Percentiles rank a stretch among this genome's conserved stretches.
These are phyloP conservation scores for Nymphalis c-album DNA, from an alignment of 2,888 invertebrate genomes.

Conservation along the genomic window DNA sequence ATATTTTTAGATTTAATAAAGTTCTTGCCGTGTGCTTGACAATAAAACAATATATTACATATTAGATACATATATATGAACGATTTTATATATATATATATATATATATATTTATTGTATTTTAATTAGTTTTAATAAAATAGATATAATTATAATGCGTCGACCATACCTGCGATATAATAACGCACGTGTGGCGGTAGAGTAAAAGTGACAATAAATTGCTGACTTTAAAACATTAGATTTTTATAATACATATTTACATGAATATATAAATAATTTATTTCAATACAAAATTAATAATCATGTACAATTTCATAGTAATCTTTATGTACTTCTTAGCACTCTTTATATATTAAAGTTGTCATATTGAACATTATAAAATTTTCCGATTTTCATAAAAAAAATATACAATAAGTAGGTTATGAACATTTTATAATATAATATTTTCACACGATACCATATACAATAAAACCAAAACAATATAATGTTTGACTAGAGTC, in stretches of 20 bases:
- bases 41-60: constrained; percentile 44
- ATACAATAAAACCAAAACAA: not conserved
- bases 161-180: constrained; percentile 3
- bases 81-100: constrained; percentile 30
- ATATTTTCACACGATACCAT: constrained; percentile 1
- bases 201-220: constrained; percentile 8
- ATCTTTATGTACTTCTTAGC: constrained; percentile 9
- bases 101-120: constrained; percentile 26
- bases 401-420: constrained; percentile 6
- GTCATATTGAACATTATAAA: not conserved
- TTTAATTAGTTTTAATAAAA: constrained; percentile 16
- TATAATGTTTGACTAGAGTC: not conserved
- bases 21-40: constrained; percentile 51
- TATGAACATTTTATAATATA: constrained; percentile 3
- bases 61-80: constrained; percentile 13
- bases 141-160: constrained; percentile 2
- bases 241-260: constrained; percentile 13
- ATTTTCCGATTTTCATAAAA: constrained; percentile 9
- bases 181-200: constrained; percentile 3
- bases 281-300: constrained; percentile 7
- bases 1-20: constrained; percentile 35
- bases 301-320: constrained; percentile 2
- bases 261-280: constrained; percentile 4
- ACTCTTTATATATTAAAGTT: constrained; percentile 1
- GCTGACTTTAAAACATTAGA: constrained; percentile 9